A percentile compares a stretch with the other conserved stretches of the same genome.
phyloP scores from a whole-genome alignment of 1,140 invertebrate species.

The Bombus superbus region DNA sequence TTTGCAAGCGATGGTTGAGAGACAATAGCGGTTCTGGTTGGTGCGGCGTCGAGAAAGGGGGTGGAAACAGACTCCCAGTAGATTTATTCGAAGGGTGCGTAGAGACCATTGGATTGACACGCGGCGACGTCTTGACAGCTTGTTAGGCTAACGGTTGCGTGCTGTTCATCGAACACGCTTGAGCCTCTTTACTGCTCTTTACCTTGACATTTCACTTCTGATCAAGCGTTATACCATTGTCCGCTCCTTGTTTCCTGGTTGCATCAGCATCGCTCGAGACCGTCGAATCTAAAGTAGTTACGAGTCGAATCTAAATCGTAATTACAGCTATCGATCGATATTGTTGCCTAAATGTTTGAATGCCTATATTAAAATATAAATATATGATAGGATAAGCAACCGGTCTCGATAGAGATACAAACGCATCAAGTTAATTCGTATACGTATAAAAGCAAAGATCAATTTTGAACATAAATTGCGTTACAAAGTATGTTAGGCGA shows the following conservation, averaged over 20 bases:
- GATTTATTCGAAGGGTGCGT: constrained; percentile 64
- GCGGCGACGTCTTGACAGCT: constrained; percentile 81
- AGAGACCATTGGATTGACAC: constrained; percentile 72
- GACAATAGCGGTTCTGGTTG: constrained; percentile 15
- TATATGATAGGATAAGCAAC: not conserved
- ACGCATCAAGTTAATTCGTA: not conserved
- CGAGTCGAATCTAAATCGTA: no score
- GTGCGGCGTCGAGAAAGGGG: constrained; percentile 1
- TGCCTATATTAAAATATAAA: not conserved
- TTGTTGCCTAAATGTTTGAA: not conserved
- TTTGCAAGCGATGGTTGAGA: constrained; percentile 41
- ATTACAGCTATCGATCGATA: not conserved
- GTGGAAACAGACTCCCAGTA: constrained; percentile 24
- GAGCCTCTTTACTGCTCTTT: constrained; percentile 71
- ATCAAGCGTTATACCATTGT: constrained; percentile 49
- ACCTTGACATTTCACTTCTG: constrained; percentile 64
- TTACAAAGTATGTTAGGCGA: no score
- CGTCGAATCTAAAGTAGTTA: not conserved
- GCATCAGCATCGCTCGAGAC: not conserved
- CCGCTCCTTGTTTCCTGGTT: not conserved
- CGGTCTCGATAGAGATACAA: not conserved
- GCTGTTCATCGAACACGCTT: constrained; percentile 63
- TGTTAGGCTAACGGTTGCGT: constrained; percentile 77
- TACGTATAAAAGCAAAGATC: not conserved
- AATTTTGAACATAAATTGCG: not conserved